phyloP scores from a whole-genome alignment of 2,797 vertebrate genomes.

The Silurus lanzhouensis region DNA sequence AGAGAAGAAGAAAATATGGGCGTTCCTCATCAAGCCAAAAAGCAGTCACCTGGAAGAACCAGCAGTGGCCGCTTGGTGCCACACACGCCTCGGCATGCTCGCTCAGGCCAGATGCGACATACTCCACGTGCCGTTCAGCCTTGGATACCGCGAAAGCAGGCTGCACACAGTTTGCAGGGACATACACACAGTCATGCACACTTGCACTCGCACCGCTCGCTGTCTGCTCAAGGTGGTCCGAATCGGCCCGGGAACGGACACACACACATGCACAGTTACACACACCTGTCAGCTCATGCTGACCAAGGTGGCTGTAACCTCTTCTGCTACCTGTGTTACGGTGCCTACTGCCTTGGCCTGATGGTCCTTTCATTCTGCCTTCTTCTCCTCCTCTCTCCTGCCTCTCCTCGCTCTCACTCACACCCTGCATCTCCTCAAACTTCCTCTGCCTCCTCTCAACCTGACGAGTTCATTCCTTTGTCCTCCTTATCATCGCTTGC shows the following conservation, averaged over 20 bases:
- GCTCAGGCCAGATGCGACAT: slow-evolving; percentile 54
- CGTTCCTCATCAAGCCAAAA: slow-evolving; percentile 71
- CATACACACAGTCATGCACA: slow-evolving; percentile 40
- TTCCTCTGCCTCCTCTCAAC: neutral
- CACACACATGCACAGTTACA: slow-evolving; percentile 36
- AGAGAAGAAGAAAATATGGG: slow-evolving; percentile 68
- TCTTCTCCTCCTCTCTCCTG: slow-evolving; percentile 67
- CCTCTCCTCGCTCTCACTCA: slow-evolving; percentile 47
- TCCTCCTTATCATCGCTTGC: slow-evolving; percentile 68
- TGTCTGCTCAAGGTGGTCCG: slow-evolving; percentile 52
- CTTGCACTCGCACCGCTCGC: slow-evolving; percentile 22
- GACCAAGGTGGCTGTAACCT: slow-evolving; percentile 73
- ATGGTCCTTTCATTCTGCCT: slow-evolving; percentile 77
- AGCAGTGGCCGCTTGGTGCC: slow-evolving; percentile 58
- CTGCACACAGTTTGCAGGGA: slow-evolving; percentile 57
- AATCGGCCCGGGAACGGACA: slow-evolving; percentile 49
- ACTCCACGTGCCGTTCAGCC: slow-evolving; percentile 61
- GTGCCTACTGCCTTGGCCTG: slow-evolving; percentile 80
- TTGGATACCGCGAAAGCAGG: slow-evolving; percentile 63
- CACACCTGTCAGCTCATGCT: slow-evolving; percentile 61
- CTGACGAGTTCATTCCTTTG: slow-evolving; percentile 63
- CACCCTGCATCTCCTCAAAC: slow-evolving; percentile 16
- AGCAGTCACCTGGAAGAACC: slow-evolving; percentile 61
- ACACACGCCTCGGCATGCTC: slow-evolving; percentile 57
- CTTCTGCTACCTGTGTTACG: slow-evolving; percentile 81